These are phyloP conservation scores for Porites divaricata DNA, from an alignment of 92 coral and sea anemone species.

Conservation along the genomic window DNA sequence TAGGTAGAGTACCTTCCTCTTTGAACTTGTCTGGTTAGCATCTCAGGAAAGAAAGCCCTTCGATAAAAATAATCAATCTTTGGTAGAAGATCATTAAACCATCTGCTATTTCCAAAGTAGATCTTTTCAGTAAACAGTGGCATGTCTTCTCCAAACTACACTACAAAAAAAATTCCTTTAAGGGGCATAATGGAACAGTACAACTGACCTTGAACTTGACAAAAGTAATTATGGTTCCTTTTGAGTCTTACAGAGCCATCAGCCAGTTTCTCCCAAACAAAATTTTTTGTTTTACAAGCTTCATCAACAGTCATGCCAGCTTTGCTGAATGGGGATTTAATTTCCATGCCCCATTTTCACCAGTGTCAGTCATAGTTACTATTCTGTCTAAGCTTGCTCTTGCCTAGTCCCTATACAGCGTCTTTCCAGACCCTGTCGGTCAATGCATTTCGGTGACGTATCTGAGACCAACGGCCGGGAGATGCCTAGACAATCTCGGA, in stretches of 20 bases:
- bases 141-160: slow-evolving; percentile 47
- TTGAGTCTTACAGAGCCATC: slow-evolving; percentile 37
- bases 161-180: slow-evolving; percentile 40
- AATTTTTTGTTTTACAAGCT: slow-evolving; percentile 39
- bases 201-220: slow-evolving; percentile 52
- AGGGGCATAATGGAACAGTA: slow-evolving; percentile 38
- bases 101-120: slow-evolving; percentile 32
- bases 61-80: slow-evolving; percentile 47
- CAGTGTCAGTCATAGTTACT: slow-evolving; percentile 35
- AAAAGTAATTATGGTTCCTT: slow-evolving; percentile 47
- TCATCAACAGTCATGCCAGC: slow-evolving; percentile 63
- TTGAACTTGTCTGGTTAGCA: slow-evolving; percentile 35
- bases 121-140: slow-evolving; percentile 49
- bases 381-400: slow-evolving; percentile 58
- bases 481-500: too few relatives aligned
- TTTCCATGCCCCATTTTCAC: slow-evolving; percentile 62
- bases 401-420: too few relatives aligned
- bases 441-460: too few relatives aligned
- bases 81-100: slow-evolving; percentile 38
- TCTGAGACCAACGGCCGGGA: too few relatives aligned
- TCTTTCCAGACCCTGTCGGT: too few relatives aligned
- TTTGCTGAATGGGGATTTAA: slow-evolving; percentile 63
- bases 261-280: slow-evolving; percentile 45
- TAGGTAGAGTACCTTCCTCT: slow-evolving; percentile 48
- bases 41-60: slow-evolving; percentile 53